A percentile compares a stretch with the other conserved stretches of the same genome.
phyloP scores from a whole-genome alignment of 2,888 invertebrate species.

The Mythimna ferrago region DNA sequence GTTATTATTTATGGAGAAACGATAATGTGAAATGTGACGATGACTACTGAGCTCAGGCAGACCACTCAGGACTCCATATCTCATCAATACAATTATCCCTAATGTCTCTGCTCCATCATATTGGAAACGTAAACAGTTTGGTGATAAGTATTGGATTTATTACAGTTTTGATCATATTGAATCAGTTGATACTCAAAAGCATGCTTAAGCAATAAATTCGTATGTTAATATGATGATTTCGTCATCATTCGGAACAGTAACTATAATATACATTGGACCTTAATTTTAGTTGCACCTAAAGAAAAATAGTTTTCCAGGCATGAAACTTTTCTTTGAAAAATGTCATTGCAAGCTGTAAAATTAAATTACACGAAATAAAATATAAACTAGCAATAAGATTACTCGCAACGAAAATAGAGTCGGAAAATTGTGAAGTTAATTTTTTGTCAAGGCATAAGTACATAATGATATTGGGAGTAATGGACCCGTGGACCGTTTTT shows the following conservation, averaged over 20 bases:
- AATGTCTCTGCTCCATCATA: slow-evolving; percentile 31
- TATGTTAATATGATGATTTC: too few relatives aligned
- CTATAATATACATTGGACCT: neutral
- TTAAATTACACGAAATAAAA: neutral
- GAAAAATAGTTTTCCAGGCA: neutral
- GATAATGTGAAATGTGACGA: slow-evolving; percentile 46
- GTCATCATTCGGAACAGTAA: too few relatives aligned
- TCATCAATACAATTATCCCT: slow-evolving; percentile 42
- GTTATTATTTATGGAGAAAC: slow-evolving; percentile 36
- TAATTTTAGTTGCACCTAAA: neutral
- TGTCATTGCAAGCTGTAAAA: too few relatives aligned
- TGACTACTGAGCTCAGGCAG: slow-evolving; percentile 37
- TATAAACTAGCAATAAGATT: neutral
- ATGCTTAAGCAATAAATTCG: too few relatives aligned
- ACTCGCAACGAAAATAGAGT: neutral
- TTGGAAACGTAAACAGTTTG: slow-evolving; percentile 27
- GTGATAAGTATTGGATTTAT: slow-evolving; percentile 47
- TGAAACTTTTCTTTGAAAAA: neutral
- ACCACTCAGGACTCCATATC: slow-evolving; percentile 38
- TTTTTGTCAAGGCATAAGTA: slow-evolving; percentile 1
- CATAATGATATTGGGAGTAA: neutral
- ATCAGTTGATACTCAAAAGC: neutral
- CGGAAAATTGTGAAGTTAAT: neutral
- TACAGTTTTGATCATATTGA: slow-evolving; percentile 37
- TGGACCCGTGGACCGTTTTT: too few relatives aligned